These are phyloP conservation scores for Scaptomyza hsui DNA, from an alignment of 1,140 invertebrate species.

Conservation along the genomic window DNA sequence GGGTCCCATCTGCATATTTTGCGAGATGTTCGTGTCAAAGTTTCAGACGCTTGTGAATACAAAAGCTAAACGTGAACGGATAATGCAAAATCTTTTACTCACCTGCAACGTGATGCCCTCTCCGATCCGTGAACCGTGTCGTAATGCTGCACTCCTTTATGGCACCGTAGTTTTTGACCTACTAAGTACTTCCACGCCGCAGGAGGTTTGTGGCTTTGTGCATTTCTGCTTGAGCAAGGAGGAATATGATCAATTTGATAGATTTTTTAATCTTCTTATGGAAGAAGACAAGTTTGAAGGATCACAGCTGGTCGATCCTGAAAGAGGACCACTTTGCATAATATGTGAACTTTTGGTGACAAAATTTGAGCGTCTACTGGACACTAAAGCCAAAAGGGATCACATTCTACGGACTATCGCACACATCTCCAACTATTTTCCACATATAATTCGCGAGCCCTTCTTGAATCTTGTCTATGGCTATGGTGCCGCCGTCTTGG, in stretches of 20 bases:
- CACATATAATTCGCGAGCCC: background rate
- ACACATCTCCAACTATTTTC: background rate
- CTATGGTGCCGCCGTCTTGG: background rate
- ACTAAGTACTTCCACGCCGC: background rate
- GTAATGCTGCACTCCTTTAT: background rate
- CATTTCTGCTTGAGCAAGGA: background rate
- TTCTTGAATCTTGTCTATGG: background rate
- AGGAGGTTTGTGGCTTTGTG: background rate
- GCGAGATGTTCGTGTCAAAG: background rate
- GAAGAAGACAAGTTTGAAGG: background rate
- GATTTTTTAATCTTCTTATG: background rate
- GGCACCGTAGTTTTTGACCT: background rate
- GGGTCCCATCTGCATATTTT: background rate
- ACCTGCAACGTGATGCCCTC: background rate
- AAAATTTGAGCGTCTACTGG: background rate
- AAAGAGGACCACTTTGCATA: background rate
- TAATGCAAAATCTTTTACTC: background rate
- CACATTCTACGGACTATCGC: background rate
- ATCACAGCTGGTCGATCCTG: background rate
- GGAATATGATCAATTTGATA: background rate
- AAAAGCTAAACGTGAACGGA: background rate
- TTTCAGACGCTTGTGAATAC: background rate
- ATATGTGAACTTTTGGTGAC: conserved; percentile 1
- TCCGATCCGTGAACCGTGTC: background rate
- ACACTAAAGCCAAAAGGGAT: conserved; percentile 1